Evolutionary conservation across 2,888 invertebrate species (phyloP).

Genomic region (Hydrotaea cyrtoneurina): DNA sequence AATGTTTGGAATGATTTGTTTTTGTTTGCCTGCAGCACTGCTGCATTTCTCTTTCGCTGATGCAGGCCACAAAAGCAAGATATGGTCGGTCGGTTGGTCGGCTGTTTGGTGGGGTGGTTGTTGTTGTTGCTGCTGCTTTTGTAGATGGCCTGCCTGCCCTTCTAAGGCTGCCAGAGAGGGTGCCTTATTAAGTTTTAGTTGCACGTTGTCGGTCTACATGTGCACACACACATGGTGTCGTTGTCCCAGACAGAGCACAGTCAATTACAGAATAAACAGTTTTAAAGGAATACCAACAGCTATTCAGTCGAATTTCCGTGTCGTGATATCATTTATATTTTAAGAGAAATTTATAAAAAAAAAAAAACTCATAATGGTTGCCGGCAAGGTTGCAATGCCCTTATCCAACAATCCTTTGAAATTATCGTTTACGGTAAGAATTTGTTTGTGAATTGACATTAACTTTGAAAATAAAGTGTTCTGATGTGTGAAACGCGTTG

Average conservation of each 20-base stretch:
- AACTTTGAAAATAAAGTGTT: background rate
- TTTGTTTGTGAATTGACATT: background rate
- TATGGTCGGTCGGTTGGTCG: background rate
- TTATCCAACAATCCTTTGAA: conserved; percentile 69
- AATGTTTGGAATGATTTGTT: conserved; percentile 20
- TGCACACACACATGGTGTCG: conserved; percentile 65
- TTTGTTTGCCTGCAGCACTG: background rate
- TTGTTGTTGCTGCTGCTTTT: conserved; percentile 22
- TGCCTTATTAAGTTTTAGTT: conserved; percentile 69
- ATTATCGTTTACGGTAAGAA: conserved; percentile 76
- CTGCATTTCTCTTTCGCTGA: conserved; percentile 9
- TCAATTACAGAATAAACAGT: background rate
- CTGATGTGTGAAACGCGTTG: background rate
- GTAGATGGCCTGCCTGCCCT: conserved; percentile 34
- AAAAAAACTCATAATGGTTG: conserved; percentile 70
- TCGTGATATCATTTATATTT: background rate
- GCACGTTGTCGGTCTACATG: conserved; percentile 72
- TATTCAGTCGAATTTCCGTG: background rate
- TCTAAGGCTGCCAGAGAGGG: conserved; percentile 47
- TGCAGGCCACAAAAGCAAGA: conserved; percentile 30
- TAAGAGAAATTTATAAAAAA: background rate
- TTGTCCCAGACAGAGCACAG: background rate
- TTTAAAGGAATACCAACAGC: background rate
- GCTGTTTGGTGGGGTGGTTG: background rate
- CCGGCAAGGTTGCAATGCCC: conserved; percentile 71